Percentiles rank a stretch among this genome's conserved stretches.
These are phyloP conservation scores for Marasmarcha lunaedactyla DNA, from an alignment of 2,888 invertebrate genomes.

Conservation along the genomic window DNA sequence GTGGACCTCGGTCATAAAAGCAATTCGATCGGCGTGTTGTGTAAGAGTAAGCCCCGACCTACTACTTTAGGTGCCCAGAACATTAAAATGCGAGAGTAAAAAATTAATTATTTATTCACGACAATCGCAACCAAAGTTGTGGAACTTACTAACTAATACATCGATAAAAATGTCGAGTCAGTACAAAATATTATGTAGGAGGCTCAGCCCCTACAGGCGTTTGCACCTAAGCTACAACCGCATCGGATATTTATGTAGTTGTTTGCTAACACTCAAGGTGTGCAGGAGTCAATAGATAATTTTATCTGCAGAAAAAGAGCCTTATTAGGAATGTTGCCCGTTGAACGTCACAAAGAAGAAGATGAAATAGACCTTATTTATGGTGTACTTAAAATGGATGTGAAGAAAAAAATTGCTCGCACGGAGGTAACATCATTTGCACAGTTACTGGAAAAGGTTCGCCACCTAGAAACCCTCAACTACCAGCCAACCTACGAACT, in stretches of 20 bases:
- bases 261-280: slow-evolving; percentile 10
- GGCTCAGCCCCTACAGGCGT: too few species aligned
- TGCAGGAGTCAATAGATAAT: slow-evolving; percentile 7
- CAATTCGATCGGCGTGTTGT: slow-evolving; percentile 10
- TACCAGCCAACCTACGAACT: not conserved
- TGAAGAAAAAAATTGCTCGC: slow-evolving; percentile 8
- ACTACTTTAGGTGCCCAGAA: too few species aligned
- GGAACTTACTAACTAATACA: too few species aligned
- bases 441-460: slow-evolving; percentile 6
- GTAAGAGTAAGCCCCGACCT: too few species aligned
- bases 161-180: too few species aligned
- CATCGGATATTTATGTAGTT: slow-evolving; percentile 14
- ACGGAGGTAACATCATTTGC: slow-evolving; percentile 5
- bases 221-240: slow-evolving; percentile 13
- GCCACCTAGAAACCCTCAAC: slow-evolving; percentile 6
- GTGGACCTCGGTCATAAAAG: slow-evolving; percentile 11
- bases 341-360: slow-evolving; percentile 12
- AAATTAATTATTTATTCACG: too few species aligned
- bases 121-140: too few species aligned
- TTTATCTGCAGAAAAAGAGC: slow-evolving; percentile 10
- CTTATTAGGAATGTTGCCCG: slow-evolving; percentile 3
- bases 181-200: too few species aligned
- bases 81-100: too few species aligned
- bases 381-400: slow-evolving; percentile 10
- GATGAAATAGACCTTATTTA: slow-evolving; percentile 16